A percentile compares a stretch with the other conserved stretches of the same genome.
phyloP scores from a whole-genome alignment of 2,797 vertebrate species.

The Hemitrygon akajei region DNA sequence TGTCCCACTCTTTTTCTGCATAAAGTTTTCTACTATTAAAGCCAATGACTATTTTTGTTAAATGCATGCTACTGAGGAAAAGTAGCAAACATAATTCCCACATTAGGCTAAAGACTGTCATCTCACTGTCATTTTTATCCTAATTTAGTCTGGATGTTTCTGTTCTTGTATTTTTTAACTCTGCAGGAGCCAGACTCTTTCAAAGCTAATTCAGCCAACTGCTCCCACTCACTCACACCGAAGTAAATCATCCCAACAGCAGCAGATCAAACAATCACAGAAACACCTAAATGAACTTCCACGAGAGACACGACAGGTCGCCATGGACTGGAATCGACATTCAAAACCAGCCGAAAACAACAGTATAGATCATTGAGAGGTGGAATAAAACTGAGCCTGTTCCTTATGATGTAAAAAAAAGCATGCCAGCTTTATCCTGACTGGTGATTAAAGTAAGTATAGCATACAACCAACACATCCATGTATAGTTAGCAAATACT shows the following conservation, averaged over 20 bases:
- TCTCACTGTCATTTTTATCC: background rate
- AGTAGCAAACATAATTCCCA: background rate
- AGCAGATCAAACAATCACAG: background rate
- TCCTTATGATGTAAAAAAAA: too few species aligned
- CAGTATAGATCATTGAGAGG: too few species aligned
- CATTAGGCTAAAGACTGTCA: background rate
- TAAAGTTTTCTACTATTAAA: background rate
- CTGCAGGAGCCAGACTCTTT: background rate
- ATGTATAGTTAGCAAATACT: too few species aligned
- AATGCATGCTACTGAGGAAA: background rate
- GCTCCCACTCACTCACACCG: background rate
- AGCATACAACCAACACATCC: too few species aligned
- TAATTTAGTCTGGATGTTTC: background rate
- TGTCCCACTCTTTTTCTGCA: background rate
- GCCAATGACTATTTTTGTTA: background rate
- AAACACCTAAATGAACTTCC: background rate
- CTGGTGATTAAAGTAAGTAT: too few species aligned
- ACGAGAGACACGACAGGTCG: background rate
- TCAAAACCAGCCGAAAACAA: too few species aligned
- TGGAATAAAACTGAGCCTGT: too few species aligned
- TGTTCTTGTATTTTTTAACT: background rate
- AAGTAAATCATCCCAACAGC: background rate
- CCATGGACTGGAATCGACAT: too few species aligned
- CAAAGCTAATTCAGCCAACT: background rate
- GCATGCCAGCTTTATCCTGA: too few species aligned